Percentiles rank a stretch among this genome's conserved stretches.
Conservation (phyloP, 2,797 vertebrate genomes). For the Acrossocheilus fasciatus region DNA sequence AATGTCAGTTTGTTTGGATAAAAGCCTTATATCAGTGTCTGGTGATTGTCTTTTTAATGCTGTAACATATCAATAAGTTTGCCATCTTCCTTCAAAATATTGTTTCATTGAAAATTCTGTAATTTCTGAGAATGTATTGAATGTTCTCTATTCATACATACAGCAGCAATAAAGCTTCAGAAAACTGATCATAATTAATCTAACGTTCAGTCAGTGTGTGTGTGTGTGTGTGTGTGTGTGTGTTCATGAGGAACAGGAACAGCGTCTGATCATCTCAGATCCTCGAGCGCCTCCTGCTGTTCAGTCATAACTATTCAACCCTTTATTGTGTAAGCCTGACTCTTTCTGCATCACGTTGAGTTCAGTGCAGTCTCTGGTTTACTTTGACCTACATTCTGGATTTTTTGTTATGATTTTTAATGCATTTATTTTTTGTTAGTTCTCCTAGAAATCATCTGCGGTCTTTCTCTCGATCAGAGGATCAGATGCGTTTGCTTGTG, state of each 20-base stretch:
- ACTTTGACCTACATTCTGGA: background rate
- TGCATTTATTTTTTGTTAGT: background rate
- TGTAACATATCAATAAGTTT: background rate
- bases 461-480: background rate
- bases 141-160: background rate
- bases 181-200: background rate
- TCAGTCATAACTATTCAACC: background rate
- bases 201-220: background rate
- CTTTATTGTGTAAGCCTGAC: background rate
- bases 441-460: background rate
- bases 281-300: background rate
- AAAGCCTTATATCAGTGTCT: background rate
- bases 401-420: background rate
- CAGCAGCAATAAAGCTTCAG: slow-evolving; percentile 22
- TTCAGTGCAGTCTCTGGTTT: background rate
- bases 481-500: too few relatives aligned
- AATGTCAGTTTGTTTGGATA: background rate
- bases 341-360: background rate
- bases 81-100: background rate
- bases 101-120: background rate
- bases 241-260: background rate
- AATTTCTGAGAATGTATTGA: background rate
- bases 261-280: background rate
- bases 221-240: background rate
- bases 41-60: background rate